Evolutionary conservation across 2,888 invertebrate genomes (phyloP), one percentile per base, ranked within the genome.

Genomic region (Cataglyphis albicans): DNA sequence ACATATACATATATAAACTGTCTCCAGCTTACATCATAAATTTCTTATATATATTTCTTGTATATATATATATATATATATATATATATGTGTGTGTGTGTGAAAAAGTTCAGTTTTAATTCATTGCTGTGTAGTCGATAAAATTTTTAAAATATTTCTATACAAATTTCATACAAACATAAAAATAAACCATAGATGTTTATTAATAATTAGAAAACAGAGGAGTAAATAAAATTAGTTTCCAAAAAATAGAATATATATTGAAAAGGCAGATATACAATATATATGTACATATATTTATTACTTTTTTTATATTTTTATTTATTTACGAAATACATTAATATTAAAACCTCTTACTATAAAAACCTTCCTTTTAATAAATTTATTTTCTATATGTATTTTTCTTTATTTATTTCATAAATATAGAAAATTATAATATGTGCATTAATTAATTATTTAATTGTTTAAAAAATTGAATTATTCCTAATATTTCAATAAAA

Each of bases 131-230:
- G 25, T 25, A 9, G 15, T 65, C 18, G 15, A 55, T 29, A 29
- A 65, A 38, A 74, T 6, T 64, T 9, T 21, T 9, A n/a, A 21
- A 25, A 76, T 4, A 29, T 52, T 32, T 44, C 21, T 76, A 65
- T 48, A 59, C 44, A 55, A 25, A 0, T 72, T 73, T 21, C 38
- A 64, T 64, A 18, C 55, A 63, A 81, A 29, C 12, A 12, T 59
- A 59, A 48, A 44, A 63, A n/a, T 29, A 41, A 25, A 75, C 2
- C 12, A 74, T 12, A 74, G 52, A 61, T n/a, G 12, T 74, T 3
- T 12, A 41, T 61, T 12, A 48, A 18, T 44, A 48, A 48, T 48
- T 48, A 48, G 1, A 18, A 48, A 52, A 52, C 7, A 52, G 21
- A 7, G 7, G 7, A n/a, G 2, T 52, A 52, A 52, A n/a, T 52